Evolutionary conservation across 1,140 invertebrate species (phyloP).

Genomic region (Limonius californicus): DNA sequence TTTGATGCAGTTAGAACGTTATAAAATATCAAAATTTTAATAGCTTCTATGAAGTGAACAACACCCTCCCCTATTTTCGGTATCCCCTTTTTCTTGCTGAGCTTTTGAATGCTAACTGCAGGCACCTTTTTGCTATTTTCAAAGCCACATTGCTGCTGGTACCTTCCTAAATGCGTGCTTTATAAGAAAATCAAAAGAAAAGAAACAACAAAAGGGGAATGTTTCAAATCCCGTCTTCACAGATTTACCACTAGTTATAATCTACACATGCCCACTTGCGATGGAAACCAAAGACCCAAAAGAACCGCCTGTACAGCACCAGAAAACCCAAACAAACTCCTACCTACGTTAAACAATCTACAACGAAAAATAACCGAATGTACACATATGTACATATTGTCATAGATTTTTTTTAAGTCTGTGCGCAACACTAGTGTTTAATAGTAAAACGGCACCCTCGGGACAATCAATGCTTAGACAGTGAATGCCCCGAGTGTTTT

Average conservation of each 20-base stretch:
- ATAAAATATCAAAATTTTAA: too few relatives aligned
- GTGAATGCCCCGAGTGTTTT: constrained; percentile 50
- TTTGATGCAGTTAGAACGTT: too few relatives aligned
- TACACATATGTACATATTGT: constrained; percentile 50
- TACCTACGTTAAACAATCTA: constrained; percentile 12
- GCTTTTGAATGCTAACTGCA: neutral
- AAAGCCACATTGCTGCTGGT: constrained; percentile 1
- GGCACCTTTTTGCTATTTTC: constrained; percentile 3
- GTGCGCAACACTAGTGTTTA: constrained; percentile 28
- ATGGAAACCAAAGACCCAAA: constrained; percentile 15
- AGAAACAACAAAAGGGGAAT: neutral
- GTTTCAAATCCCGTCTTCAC: neutral
- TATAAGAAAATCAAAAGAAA: neutral
- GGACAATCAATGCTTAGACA: constrained; percentile 46
- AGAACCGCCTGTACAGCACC: constrained; percentile 12
- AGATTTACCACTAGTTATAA: constrained; percentile 4
- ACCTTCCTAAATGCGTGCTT: constrained; percentile 7
- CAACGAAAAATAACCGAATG: constrained; percentile 30
- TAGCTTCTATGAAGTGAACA: too few relatives aligned
- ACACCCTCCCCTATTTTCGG: too few relatives aligned
- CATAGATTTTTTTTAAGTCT: constrained; percentile 46
- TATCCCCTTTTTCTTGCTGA: neutral
- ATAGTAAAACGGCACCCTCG: constrained; percentile 33
- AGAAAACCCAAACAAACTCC: neutral
- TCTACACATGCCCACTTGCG: constrained; percentile 1